Evolutionary conservation across 2,797 vertebrate genomes (phyloP).

Genomic region (Linurgus olivaceus): DNA sequence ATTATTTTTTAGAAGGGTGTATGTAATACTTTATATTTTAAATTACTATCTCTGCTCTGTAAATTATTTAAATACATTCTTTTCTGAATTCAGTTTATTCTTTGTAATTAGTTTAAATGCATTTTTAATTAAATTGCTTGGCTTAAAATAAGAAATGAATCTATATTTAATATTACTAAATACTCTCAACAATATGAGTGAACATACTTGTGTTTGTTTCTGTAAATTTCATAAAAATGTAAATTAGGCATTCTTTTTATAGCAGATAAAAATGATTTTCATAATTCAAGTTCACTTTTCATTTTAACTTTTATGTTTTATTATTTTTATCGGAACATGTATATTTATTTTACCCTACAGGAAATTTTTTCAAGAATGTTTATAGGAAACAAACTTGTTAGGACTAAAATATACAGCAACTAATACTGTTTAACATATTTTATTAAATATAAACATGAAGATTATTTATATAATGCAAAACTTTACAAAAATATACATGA

Average conservation of each 20-base stretch:
- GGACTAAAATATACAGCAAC: conserved; percentile 91
- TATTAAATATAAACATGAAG: conserved; percentile 87
- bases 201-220: background rate
- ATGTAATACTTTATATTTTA: conserved; percentile 58
- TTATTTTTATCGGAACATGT: conserved; percentile 85
- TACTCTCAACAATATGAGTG: conserved; percentile 36
- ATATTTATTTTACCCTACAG: conserved; percentile 93
- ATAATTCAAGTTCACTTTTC: conserved; percentile 80
- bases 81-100: conserved; percentile 42
- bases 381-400: conserved; percentile 82
- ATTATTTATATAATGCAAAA: conserved; percentile 84
- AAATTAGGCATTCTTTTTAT: conserved; percentile 70
- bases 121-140: conserved; percentile 56
- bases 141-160: conserved; percentile 52
- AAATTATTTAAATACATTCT: conserved; percentile 53
- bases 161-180: conserved; percentile 59
- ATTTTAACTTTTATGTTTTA: conserved; percentile 82
- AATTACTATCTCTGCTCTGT: conserved; percentile 57
- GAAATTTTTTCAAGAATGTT: conserved; percentile 81
- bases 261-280: conserved; percentile 75
- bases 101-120: conserved; percentile 57
- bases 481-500: conserved; percentile 84
- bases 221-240: conserved; percentile 59
- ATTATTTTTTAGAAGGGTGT: conserved; percentile 21
- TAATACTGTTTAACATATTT: conserved; percentile 89